phyloP scores from a whole-genome alignment of 2,113 vertebrate species.

The Crotophaga sulcirostris region DNA sequence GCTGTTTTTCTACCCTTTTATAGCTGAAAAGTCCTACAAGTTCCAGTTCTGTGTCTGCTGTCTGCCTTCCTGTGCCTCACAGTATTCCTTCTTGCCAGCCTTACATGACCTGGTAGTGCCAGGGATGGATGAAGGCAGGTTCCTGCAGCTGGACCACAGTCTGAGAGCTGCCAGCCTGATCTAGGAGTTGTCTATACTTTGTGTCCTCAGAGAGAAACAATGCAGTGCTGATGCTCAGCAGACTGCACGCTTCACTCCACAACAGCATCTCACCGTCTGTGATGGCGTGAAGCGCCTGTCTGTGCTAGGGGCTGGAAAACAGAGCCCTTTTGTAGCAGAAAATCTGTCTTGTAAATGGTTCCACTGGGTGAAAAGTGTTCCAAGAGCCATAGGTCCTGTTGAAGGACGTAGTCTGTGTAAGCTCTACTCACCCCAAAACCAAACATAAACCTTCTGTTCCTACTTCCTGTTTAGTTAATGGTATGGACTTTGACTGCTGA shows the following conservation, averaged over 20 bases:
- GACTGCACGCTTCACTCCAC: neutral
- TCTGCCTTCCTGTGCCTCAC: neutral
- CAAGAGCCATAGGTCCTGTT: neutral
- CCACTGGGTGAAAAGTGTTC: neutral
- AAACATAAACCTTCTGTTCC: constrained; percentile 24
- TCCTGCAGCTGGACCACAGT: neutral
- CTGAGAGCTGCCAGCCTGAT: neutral
- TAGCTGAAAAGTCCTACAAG: too few species aligned
- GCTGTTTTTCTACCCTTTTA: neutral
- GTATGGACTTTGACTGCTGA: constrained; percentile 18
- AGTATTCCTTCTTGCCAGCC: neutral
- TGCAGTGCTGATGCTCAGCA: neutral
- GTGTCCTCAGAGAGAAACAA: neutral
- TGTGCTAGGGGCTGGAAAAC: neutral
- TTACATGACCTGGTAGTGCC: neutral
- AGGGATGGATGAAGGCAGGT: neutral
- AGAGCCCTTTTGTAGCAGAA: neutral
- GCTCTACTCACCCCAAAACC: neutral
- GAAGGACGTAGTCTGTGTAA: neutral
- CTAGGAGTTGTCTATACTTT: neutral
- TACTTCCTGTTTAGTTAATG: neutral
- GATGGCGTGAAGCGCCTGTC: neutral
- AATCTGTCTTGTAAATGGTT: neutral
- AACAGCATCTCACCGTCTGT: neutral
- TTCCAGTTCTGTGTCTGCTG: neutral